These are phyloP conservation scores for Tapera naevia DNA, from an alignment of 2,797 vertebrate genomes.

Conservation along the genomic window DNA sequence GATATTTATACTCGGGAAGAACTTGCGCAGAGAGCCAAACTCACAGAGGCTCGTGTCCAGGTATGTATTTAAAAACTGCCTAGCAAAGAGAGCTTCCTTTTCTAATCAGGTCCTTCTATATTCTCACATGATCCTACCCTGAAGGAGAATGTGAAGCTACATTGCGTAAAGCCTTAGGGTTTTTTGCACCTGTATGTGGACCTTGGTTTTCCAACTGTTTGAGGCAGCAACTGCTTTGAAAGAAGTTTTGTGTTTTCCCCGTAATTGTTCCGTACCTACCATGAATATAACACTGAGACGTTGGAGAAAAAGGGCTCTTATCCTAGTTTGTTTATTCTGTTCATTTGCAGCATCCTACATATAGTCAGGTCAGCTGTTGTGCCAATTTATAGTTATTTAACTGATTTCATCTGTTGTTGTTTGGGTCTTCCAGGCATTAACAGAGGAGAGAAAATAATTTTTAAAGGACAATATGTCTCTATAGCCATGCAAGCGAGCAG, in stretches of 20 bases:
- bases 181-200: background rate
- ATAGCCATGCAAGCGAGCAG: background rate
- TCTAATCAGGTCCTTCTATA: background rate
- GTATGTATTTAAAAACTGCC: constrained; percentile 67
- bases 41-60: constrained; percentile 95
- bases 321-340: background rate
- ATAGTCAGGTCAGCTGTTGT: background rate
- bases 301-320: background rate
- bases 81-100: background rate
- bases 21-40: constrained; percentile 92
- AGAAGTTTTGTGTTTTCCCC: background rate
- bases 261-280: background rate
- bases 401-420: constrained; percentile 7
- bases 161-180: background rate
- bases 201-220: background rate
- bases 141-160: background rate
- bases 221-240: background rate
- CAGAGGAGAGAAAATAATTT: background rate
- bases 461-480: background rate
- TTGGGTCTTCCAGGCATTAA: background rate
- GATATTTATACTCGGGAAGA: constrained; percentile 97
- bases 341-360: background rate
- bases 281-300: background rate
- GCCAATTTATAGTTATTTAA: background rate
- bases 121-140: background rate